Conservation (phyloP, 2,888 invertebrate species). For the Steinernema scapterisci region DNA sequence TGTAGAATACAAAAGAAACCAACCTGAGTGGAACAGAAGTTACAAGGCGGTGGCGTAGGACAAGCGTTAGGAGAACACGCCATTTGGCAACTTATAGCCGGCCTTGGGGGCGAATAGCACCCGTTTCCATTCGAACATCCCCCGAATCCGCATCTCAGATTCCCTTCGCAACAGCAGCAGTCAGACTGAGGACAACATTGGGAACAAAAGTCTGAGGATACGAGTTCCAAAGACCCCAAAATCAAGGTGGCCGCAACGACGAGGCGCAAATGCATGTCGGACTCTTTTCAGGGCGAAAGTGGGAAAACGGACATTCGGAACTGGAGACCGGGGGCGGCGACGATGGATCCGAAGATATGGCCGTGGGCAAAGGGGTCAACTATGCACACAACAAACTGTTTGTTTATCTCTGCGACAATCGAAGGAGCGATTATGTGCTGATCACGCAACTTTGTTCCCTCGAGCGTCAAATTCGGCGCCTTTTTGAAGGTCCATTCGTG, state of each 20-base stretch:
- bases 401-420: conserved; percentile 26
- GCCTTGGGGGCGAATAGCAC: not conserved
- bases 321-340: not conserved
- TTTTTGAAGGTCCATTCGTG: not conserved
- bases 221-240: not conserved
- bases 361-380: conserved; percentile 24
- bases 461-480: not conserved
- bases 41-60: not conserved
- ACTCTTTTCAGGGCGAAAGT: conserved; percentile 2
- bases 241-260: not conserved
- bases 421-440: conserved; percentile 14
- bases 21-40: not conserved
- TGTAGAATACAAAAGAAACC: not conserved
- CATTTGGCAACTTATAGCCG: not conserved
- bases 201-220: not conserved
- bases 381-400: conserved; percentile 18
- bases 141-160: not conserved
- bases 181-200: not conserved
- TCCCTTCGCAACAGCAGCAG: conserved; percentile 20
- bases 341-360: conserved; percentile 16
- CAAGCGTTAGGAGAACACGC: not conserved
- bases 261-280: not conserved
- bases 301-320: not conserved
- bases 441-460: conserved; percentile 24
- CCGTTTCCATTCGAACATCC: not conserved